Evolutionary conservation across 2,113 vertebrate species (phyloP), one percentile per base, ranked within the genome.

Genomic region (Arenaria interpres): DNA sequence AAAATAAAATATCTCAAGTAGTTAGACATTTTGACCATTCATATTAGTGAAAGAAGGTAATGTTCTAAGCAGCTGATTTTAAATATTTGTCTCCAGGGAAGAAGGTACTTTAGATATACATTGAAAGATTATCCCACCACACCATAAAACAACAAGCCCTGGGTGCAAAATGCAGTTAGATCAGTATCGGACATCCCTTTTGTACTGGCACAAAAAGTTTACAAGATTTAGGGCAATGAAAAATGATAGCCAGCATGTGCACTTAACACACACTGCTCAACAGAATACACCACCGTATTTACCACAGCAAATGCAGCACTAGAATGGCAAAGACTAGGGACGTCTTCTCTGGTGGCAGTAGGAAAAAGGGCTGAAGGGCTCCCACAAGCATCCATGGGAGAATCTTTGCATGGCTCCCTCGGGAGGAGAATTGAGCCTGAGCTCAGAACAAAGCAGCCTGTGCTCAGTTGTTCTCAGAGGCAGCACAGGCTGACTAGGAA

Each of bases 341-440:
- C 16, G 18, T 0, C 39, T 33, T 12, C 14, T 27, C 39, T 74
- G 50, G 30, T 17, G 33, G 64, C 46, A 50, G 56, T 9, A 35
- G 33, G 1, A 7, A 19, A 17, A 4, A 17, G 30, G 17, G 45
- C 28, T 64, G 67, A 45, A 27, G 28, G 23, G 20, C 16, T 60
- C n/a, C 18, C 27, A 9, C 5, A 22, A 37, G 13, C 30, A n/a
- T 4, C 30, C 0, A 0, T 0, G 46, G 78, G 41, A 72, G 23
- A 76, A 33, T 5, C 18, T 75, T 12, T 19, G 39, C 17, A 2
- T 1, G 2, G 33, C 24, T 60, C 19, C 37, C 7, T 24, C 0
- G 0, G 59, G 37, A n/a, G 6, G 8, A 41, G 32, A 8, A 9
- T 2, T 1, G 53, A 68, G 51, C n/a, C 33, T 0, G 1, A 74